A percentile compares a stretch with the other conserved stretches of the same genome.
Evolutionary conservation across 2,888 invertebrate species (phyloP).

Genomic region (Metallyticus violacea): DNA sequence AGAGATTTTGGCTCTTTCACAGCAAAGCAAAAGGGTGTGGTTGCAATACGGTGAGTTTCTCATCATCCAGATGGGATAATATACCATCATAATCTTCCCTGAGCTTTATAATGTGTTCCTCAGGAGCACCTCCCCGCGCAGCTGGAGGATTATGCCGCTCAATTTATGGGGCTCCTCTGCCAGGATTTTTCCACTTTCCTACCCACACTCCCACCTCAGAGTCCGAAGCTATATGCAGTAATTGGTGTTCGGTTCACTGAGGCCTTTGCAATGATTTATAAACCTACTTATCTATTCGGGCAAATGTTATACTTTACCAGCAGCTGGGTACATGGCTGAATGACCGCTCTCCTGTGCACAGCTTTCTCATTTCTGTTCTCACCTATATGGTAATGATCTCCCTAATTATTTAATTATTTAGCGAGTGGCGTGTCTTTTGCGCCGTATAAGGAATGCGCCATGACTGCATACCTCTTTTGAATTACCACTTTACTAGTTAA

Average conservation of each 20-base stretch:
- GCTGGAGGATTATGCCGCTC: conserved; percentile 15
- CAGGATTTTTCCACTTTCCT: background rate
- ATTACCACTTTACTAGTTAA: no score
- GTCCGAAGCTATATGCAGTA: background rate
- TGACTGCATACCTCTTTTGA: no score
- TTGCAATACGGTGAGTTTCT: conserved; percentile 1
- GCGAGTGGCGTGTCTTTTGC: no score
- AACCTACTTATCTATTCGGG: conserved; percentile 3
- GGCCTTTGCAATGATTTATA: conserved; percentile 22
- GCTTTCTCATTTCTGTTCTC: no score
- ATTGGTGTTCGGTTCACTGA: conserved; percentile 23
- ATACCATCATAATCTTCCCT: conserved; percentile 23
- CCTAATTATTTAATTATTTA: no score
- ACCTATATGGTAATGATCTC: no score
- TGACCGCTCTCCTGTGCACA: no score
- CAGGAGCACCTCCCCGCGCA: background rate
- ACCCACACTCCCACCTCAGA: background rate
- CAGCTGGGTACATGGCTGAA: no score
- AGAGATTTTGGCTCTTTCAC: background rate
- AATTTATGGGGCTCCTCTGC: conserved; percentile 22
- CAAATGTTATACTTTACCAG: background rate
- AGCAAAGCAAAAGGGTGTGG: background rate
- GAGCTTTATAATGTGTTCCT: conserved; percentile 26
- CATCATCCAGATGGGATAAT: conserved; percentile 26
- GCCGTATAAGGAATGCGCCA: no score